phyloP scores from a whole-genome alignment of 2,888 invertebrate genomes.

The Chymomyza procnemis region DNA sequence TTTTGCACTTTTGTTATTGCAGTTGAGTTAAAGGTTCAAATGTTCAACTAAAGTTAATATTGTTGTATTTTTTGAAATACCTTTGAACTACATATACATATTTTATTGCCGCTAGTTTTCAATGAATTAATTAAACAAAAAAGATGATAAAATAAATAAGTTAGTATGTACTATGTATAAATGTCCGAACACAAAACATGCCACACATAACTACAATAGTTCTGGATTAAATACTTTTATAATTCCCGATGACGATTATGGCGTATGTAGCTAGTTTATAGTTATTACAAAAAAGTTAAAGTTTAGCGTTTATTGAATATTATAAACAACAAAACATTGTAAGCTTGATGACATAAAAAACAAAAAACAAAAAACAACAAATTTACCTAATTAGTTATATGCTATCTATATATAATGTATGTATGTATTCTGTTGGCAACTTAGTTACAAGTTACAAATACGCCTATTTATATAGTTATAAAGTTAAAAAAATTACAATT shows the following conservation, averaged over 20 bases:
- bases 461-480: neutral
- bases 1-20: slow-evolving; percentile 52
- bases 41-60: slow-evolving; percentile 4
- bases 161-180: neutral
- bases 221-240: neutral
- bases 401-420: neutral
- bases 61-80: neutral
- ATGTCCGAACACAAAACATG: neutral
- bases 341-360: neutral
- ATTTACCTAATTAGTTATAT: neutral
- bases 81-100: neutral
- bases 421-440: neutral
- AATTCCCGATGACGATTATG: neutral
- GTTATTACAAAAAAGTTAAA: neutral
- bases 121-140: neutral
- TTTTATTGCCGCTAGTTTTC: no score
- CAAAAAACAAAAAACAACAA: neutral
- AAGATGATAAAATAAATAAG: neutral
- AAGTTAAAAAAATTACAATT: neutral
- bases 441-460: neutral
- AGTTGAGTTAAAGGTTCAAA: slow-evolving; percentile 25
- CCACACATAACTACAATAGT: neutral
- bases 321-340: neutral
- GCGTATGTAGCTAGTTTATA: neutral
- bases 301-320: neutral